Percentiles rank a stretch among this genome's conserved stretches.
These are phyloP conservation scores for Indicator maculatus DNA, from an alignment of 2,113 vertebrate genomes.

Conservation along the genomic window DNA sequence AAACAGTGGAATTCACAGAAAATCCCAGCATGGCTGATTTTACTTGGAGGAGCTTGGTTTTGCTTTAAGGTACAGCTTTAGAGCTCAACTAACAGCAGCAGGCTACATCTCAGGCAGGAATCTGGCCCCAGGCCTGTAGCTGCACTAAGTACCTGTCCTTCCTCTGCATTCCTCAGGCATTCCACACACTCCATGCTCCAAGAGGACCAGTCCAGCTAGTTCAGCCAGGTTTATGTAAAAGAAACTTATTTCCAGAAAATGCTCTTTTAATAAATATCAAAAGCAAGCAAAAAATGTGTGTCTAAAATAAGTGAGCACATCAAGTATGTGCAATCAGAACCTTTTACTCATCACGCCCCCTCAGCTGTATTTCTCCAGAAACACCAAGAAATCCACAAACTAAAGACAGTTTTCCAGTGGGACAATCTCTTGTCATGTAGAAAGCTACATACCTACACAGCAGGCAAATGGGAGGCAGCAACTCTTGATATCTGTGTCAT, in stretches of 20 bases:
- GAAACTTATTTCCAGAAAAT: background rate
- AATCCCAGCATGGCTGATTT: background rate
- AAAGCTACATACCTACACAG: background rate
- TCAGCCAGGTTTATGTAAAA: conserved; percentile 24
- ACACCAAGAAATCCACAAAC: background rate
- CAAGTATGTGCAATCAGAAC: background rate
- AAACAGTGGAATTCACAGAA: background rate
- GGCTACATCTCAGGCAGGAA: conserved; percentile 1
- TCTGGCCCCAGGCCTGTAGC: conserved; percentile 17
- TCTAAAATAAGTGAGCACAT: background rate
- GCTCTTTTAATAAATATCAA: background rate
- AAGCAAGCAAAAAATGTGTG: background rate
- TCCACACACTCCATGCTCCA: background rate
- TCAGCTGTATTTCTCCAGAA: background rate
- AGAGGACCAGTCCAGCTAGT: background rate
- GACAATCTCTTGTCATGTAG: background rate
- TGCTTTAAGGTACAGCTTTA: background rate
- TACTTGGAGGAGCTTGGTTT: background rate
- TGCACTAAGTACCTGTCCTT: conserved; percentile 25
- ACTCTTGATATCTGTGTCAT: background rate
- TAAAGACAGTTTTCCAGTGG: background rate
- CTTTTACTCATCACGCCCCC: background rate
- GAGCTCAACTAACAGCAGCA: background rate
- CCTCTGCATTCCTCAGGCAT: conserved; percentile 50
- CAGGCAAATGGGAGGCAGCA: background rate